A percentile compares a stretch with the other conserved stretches of the same genome.
These are phyloP conservation scores for Adela reaumurella DNA, from an alignment of 2,888 invertebrate species.

Conservation along the genomic window DNA sequence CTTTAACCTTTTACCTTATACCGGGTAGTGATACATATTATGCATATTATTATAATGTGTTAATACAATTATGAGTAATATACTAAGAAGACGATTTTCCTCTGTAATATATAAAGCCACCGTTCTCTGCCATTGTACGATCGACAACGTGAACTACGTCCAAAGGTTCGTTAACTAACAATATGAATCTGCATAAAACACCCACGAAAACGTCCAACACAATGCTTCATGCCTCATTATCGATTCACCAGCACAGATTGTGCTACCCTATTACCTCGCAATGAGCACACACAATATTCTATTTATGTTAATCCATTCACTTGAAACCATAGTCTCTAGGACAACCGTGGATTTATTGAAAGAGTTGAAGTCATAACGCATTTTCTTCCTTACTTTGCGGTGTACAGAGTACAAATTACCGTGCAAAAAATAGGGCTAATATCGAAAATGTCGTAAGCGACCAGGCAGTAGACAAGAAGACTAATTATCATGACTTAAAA, in stretches of 20 bases:
- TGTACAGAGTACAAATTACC: neutral
- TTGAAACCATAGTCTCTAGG: constrained; percentile 48
- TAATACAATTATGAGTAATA: no score
- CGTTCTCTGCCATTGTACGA: no score
- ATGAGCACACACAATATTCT: constrained; percentile 45
- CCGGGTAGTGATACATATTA: no score
- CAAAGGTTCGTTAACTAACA: neutral
- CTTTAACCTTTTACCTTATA: no score
- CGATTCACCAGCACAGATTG: constrained; percentile 50
- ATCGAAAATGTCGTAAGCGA: neutral
- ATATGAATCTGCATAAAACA: neutral
- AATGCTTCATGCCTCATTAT: constrained; percentile 27
- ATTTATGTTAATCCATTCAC: constrained; percentile 54
- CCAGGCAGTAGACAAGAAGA: neutral
- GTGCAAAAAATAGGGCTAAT: no score
- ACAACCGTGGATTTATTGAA: constrained; percentile 17
- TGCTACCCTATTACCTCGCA: constrained; percentile 53
- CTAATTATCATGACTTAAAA: neutral
- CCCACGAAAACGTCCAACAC: neutral
- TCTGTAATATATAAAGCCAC: no score
- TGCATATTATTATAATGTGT: no score
- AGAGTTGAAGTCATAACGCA: neutral
- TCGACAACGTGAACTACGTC: no score
- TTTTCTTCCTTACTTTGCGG: neutral
- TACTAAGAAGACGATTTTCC: no score